A percentile compares a stretch with the other conserved stretches of the same genome.
phyloP scores from a whole-genome alignment of 1,140 invertebrate species.

The Psilanteris sp. region DNA sequence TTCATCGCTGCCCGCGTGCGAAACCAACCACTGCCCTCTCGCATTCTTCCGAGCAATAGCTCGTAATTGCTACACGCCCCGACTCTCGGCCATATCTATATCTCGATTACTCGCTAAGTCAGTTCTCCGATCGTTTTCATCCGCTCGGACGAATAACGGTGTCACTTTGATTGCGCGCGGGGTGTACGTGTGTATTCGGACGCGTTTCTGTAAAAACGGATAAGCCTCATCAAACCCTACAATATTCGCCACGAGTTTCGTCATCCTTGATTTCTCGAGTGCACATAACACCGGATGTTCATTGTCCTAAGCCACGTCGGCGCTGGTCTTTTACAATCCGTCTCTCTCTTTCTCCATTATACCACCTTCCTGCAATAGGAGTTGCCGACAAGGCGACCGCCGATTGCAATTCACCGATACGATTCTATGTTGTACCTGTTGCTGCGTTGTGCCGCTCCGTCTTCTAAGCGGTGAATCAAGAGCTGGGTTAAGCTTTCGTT shows the following conservation, averaged over 20 bases:
- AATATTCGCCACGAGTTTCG: constrained; percentile 48
- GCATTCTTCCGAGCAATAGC: constrained; percentile 54
- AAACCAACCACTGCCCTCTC: constrained; percentile 56
- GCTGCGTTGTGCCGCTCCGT: constrained; percentile 62
- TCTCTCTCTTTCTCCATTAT: constrained; percentile 66
- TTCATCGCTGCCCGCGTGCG: constrained; percentile 47
- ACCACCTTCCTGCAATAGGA: constrained; percentile 65
- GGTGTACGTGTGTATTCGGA: too few relatives aligned
- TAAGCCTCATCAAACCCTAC: constrained; percentile 31
- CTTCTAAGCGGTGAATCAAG: constrained; percentile 58
- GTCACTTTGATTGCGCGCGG: constrained; percentile 48
- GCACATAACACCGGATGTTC: constrained; percentile 61
- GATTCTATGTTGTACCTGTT: constrained; percentile 70
- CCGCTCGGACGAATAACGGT: constrained; percentile 34
- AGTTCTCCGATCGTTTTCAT: constrained; percentile 44
- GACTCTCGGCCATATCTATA: constrained; percentile 50
- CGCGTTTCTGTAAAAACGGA: too few relatives aligned
- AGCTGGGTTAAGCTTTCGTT: constrained; percentile 60
- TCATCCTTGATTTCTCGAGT: constrained; percentile 55
- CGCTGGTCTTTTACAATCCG: constrained; percentile 31
- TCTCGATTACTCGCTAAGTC: constrained; percentile 54
- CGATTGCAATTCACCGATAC: constrained; percentile 78
- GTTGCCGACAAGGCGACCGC: constrained; percentile 73
- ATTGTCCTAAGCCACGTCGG: constrained; percentile 54
- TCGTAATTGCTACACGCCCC: constrained; percentile 65